These are phyloP conservation scores for Cricetomys ansorgei DNA, from an alignment of 2,113 vertebrate genomes.

Conservation along the genomic window DNA sequence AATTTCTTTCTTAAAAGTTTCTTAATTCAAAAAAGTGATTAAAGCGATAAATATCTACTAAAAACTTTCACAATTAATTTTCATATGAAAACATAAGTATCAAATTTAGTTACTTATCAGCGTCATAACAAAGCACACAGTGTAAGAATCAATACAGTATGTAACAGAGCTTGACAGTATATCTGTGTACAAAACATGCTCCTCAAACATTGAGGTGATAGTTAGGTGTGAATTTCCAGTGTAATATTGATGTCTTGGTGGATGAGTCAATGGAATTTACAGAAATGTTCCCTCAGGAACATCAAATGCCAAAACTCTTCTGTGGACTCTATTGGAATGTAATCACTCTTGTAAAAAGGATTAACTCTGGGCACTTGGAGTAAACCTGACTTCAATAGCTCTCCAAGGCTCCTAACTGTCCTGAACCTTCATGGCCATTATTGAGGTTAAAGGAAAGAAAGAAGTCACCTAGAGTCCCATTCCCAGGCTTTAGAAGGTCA, in stretches of 20 bases:
- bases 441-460: background rate
- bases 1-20: conserved; percentile 98
- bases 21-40: conserved; percentile 96
- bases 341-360: conserved; percentile 94
- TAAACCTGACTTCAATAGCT: conserved; percentile 84
- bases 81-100: conserved; percentile 99
- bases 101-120: conserved; percentile 99
- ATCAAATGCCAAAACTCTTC: conserved; percentile 87
- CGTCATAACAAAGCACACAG: conserved; percentile 99
- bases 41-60: conserved; percentile 99
- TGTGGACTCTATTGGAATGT: conserved; percentile 89
- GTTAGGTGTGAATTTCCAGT: conserved; percentile 99
- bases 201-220: conserved; percentile 98
- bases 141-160: conserved; percentile 99
- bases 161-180: conserved; percentile 95
- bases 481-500: background rate
- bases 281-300: conserved; percentile 90
- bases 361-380: conserved; percentile 80
- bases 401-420: conserved; percentile 83
- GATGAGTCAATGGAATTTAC: conserved; percentile 96
- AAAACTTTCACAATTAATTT: conserved; percentile 97
- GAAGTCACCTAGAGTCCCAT: background rate
- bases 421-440: background rate
- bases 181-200: conserved; percentile 97
- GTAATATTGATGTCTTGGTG: conserved; percentile 95